Conservation (phyloP, 1,140 invertebrate genomes). For the Trichonephila clavipes region DNA sequence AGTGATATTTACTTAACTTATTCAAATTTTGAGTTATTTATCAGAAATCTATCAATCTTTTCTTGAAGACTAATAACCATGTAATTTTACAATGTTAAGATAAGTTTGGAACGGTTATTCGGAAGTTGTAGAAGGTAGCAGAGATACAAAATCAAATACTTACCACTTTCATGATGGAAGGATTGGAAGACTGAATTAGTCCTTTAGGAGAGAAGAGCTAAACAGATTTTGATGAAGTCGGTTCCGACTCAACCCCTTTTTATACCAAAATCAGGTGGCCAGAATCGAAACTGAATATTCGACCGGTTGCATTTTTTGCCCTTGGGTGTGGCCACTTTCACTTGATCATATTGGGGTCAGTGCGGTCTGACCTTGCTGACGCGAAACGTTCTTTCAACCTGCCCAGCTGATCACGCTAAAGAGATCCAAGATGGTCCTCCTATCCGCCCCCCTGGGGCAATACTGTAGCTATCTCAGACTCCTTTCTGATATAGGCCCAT, state of each 20-base stretch:
- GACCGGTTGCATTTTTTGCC: neutral
- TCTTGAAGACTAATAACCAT: too few relatives aligned
- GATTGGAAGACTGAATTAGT: neutral
- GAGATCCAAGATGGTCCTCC: neutral
- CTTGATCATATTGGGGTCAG: constrained; percentile 25
- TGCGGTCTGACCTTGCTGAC: constrained; percentile 24
- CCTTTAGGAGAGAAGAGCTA: neutral
- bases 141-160: neutral
- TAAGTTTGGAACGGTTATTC: neutral
- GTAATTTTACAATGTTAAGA: too few relatives aligned
- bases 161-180: constrained; percentile 54
- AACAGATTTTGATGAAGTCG: neutral
- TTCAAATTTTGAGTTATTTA: too few relatives aligned
- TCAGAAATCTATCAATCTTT: too few relatives aligned
- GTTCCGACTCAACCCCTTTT: neutral
- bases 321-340: constrained; percentile 44
- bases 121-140: neutral
- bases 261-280: neutral
- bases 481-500: neutral
- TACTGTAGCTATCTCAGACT: neutral
- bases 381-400: neutral
- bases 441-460: neutral
- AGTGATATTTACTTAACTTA: too few relatives aligned
- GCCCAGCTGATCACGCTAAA: neutral
- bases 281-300: neutral